Evolutionary conservation across 2,888 invertebrate genomes (phyloP), one percentile per base, ranked within the genome.

Genomic region (Bembecia ichneumoniformis): DNA sequence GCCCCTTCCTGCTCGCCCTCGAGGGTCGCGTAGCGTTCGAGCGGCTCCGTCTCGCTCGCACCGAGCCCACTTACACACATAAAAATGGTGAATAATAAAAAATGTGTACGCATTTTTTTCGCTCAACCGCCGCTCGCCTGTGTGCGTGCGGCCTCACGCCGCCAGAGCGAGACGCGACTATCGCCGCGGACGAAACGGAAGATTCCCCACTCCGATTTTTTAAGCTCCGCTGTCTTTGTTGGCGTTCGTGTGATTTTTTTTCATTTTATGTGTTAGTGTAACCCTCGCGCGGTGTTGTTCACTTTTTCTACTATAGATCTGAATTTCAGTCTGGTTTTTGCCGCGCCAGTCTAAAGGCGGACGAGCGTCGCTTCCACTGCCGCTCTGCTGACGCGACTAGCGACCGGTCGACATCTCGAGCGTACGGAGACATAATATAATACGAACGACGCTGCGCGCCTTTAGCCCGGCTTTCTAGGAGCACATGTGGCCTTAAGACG

Each of bases 281-380:
- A 82, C 87, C 87, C 86, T 83, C 86, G 83, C 79, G 69, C 80
- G 79, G 83, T 82, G 86, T 86, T 84, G 87, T 87, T 86, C 81
- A 82, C 87, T 88, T 88, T 88, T 88, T 88, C 87, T 88, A 88
- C 87, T 87, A 87, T 87, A 87, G 87, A 87, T 87, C 86, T 84
- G 86, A 86, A 84, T 75, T 86, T 87, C 87, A 87, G 88, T 88
- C 84, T 86, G 78, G 87, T 86, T 87, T 87, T 87, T 87, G 87
- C 87, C 87, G 87, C 84, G 87, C 82, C 74, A 77, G 77, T 83
- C 83, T 86, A 79, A 80, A 86, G 86, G 83, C 84, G 86, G 80
- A 74, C 77, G 80, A 79, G 67, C 79, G 79, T 75, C 69, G 71
- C 79, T 81, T 81, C 68, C 82, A 78, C 74, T 76, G 81, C 78